A percentile compares a stretch with the other conserved stretches of the same genome.
Evolutionary conservation across 2,113 vertebrate species (phyloP).

Genomic region (Ageneiosus marmoratus): DNA sequence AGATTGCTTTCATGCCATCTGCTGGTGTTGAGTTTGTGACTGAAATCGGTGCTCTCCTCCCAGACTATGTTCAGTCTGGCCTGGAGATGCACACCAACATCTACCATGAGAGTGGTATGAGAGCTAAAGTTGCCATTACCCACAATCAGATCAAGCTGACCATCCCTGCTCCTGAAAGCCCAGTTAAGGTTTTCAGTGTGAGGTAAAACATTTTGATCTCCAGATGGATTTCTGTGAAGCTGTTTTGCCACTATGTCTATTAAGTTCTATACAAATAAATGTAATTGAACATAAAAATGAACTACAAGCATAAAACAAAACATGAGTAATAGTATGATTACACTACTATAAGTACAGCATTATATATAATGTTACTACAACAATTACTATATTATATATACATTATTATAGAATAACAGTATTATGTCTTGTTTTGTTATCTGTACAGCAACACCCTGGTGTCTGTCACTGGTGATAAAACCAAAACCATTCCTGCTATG

Average conservation of each 20-base stretch:
- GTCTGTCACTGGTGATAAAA: slow-evolving; percentile 77
- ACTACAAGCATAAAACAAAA: not conserved
- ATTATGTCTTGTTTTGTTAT: slow-evolving; percentile 23
- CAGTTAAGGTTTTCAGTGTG: slow-evolving; percentile 79
- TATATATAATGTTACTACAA: not conserved
- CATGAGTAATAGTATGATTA: not conserved
- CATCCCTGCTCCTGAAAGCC: slow-evolving; percentile 76
- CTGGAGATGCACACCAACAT: slow-evolving; percentile 85
- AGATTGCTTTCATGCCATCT: slow-evolving; percentile 83
- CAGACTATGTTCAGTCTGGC: slow-evolving; percentile 79
- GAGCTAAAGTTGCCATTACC: slow-evolving; percentile 70
- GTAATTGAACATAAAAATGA: not conserved
- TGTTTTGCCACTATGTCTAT: not conserved
- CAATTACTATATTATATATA: not conserved
- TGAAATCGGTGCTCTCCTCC: slow-evolving; percentile 78
- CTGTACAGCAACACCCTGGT: slow-evolving; percentile 78
- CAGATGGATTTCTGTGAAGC: not conserved
- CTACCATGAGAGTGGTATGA: slow-evolving; percentile 83
- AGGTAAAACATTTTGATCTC: slow-evolving; percentile 71
- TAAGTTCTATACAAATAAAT: not conserved
- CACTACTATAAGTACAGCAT: not conserved
- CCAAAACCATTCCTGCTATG: slow-evolving; percentile 71
- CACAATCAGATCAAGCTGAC: slow-evolving; percentile 76
- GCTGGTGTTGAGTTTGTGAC: slow-evolving; percentile 85
- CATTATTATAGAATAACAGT: not conserved